Conservation (phyloP, 1,140 invertebrate species). For the honey bee (Apis mellifera) region Amel_HAv3.1 CM009945.2:6886501-6887000, state of each 20-base stretch:
- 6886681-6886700: constrained; percentile 92
- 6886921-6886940: constrained; percentile 91
- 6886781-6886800: constrained; percentile 94
- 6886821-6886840: neutral
- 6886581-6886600: constrained; percentile 87
- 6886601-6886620: constrained; percentile 21
- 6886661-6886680: constrained; percentile 84
- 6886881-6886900: constrained; percentile 93
- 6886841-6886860: neutral
- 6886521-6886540: constrained; percentile 90
- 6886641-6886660: too few species aligned
- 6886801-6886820: constrained; percentile 86
- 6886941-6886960: constrained; percentile 93
- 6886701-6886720: constrained; percentile 88
- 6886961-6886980: constrained; percentile 80
- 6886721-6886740: constrained; percentile 88
- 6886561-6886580: constrained; percentile 92
- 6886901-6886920: constrained; percentile 95
- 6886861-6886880: constrained; percentile 85
- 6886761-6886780: constrained; percentile 86
- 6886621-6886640: neutral
- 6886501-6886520: constrained; percentile 87
- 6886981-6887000: constrained; percentile 61
- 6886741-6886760: constrained; percentile 94
- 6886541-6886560: constrained; percentile 90